Evolutionary conservation across 2,113 vertebrate genomes (phyloP).

Genomic region (Cinclus cinclus): DNA sequence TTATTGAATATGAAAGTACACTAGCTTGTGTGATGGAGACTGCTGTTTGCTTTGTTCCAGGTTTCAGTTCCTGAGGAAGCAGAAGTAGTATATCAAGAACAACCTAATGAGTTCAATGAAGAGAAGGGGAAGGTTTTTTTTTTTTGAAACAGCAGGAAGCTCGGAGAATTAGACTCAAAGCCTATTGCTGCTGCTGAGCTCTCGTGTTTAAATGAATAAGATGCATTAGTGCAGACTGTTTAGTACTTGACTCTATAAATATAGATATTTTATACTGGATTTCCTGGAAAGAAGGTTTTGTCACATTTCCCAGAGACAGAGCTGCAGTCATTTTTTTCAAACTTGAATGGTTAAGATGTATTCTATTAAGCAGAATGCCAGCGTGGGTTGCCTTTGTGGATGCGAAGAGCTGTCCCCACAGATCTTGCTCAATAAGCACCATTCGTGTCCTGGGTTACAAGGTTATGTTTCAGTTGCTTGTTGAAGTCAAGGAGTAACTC

Average conservation of each 20-base stretch:
- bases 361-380: background rate
- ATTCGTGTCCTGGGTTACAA: background rate
- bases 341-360: background rate
- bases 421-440: background rate
- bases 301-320: background rate
- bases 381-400: background rate
- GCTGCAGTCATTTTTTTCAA: background rate
- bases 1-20: background rate
- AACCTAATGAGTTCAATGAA: background rate
- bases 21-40: background rate
- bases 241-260: background rate
- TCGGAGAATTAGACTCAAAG: background rate
- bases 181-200: background rate
- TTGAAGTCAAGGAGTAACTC: background rate
- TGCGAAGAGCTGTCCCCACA: background rate
- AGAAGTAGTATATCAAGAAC: background rate
- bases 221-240: background rate
- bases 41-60: background rate
- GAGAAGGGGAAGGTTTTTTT: background rate
- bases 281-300: background rate
- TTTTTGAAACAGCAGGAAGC: background rate
- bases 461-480: background rate
- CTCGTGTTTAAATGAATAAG: background rate
- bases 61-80: background rate
- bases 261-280: background rate